Evolutionary conservation across 1,140 invertebrate genomes (phyloP).

Genomic region (Drosophila auraria): DNA sequence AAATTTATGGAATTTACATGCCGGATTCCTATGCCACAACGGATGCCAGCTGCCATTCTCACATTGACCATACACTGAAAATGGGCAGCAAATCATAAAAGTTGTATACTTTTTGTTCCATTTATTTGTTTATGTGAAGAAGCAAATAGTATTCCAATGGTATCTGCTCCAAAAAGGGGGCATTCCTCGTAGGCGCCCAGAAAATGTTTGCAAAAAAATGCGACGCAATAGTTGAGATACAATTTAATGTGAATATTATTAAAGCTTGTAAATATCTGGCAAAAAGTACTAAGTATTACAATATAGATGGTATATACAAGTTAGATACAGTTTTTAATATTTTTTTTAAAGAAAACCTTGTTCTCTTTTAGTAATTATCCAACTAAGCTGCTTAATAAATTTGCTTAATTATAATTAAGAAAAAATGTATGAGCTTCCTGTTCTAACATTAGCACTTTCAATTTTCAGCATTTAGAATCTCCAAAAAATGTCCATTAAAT

Average conservation of each 20-base stretch:
- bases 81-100: slow-evolving; percentile 24
- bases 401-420: not conserved
- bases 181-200: not conserved
- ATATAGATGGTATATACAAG: too few relatives aligned
- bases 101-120: slow-evolving; percentile 30
- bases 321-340: not conserved
- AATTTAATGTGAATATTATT: not conserved
- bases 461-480: slow-evolving; percentile 10
- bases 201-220: slow-evolving; percentile 4
- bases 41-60: slow-evolving; percentile 37
- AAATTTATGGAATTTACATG: slow-evolving; percentile 56
- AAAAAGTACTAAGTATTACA: not conserved
- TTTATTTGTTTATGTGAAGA: slow-evolving; percentile 28
- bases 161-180: not conserved
- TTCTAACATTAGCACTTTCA: not conserved
- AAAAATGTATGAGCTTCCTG: not conserved
- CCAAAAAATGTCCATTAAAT: slow-evolving; percentile 8
- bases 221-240: not conserved
- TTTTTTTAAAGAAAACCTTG: not conserved
- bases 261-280: not conserved
- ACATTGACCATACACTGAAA: slow-evolving; percentile 25
- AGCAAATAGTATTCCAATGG: slow-evolving; percentile 2
- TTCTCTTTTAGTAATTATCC: not conserved
- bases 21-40: slow-evolving; percentile 36
- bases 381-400: not conserved